phyloP scores from a whole-genome alignment of 2,888 invertebrate species.

The Sycophila texana region DNA sequence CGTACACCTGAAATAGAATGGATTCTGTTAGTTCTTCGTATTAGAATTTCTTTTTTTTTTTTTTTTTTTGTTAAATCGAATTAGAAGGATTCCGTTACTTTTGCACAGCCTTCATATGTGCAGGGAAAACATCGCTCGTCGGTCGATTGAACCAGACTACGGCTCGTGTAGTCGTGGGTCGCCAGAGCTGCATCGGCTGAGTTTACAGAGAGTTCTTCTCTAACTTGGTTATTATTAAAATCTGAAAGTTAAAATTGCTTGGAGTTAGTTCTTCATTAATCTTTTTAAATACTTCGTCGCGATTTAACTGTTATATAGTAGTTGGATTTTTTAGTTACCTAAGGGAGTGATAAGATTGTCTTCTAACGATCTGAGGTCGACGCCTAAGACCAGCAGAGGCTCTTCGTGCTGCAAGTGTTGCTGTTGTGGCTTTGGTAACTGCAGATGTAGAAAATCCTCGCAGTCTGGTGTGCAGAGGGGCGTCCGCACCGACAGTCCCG shows the following conservation, averaged over 20 bases:
- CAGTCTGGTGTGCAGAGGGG: conserved; percentile 79
- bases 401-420: conserved; percentile 71
- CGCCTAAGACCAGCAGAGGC: conserved; percentile 73
- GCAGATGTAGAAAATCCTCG: conserved; percentile 76
- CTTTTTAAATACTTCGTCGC: not conserved
- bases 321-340: conserved; percentile 32
- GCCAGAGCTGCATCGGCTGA: conserved; percentile 72
- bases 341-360: conserved; percentile 38
- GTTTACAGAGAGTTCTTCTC: conserved; percentile 63
- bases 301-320: not conserved
- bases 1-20: conserved; percentile 82
- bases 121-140: conserved; percentile 74
- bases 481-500: conserved; percentile 77
- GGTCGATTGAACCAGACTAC: conserved; percentile 67
- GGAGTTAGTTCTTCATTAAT: not conserved
- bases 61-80: not conserved
- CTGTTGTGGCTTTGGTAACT: conserved; percentile 70
- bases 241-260: conserved; percentile 21
- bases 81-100: conserved; percentile 62
- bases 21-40: not conserved
- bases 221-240: conserved; percentile 68
- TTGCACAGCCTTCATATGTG: conserved; percentile 73
- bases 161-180: conserved; percentile 75
- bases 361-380: conserved; percentile 72
- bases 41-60: conserved; percentile 56